phyloP scores from a whole-genome alignment of 2,113 vertebrate species.

The Mus pahari region DNA sequence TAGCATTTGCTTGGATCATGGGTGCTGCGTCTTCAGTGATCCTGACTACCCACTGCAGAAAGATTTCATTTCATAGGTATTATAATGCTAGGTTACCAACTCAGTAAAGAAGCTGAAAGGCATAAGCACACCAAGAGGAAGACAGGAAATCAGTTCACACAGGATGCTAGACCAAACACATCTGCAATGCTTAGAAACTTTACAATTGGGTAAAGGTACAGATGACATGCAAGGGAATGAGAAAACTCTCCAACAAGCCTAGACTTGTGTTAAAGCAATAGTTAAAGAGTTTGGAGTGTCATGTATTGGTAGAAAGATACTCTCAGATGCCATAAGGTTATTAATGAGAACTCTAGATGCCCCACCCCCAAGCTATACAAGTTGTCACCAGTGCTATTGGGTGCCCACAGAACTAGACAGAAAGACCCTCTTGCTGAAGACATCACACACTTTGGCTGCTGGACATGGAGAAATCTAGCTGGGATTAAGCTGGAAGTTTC shows the following conservation, averaged over 20 bases:
- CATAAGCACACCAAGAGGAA: neutral
- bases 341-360: neutral
- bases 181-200: neutral
- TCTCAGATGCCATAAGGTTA: neutral
- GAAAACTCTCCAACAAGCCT: neutral
- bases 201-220: neutral
- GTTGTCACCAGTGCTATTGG: neutral
- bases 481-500: neutral
- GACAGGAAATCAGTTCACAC: neutral
- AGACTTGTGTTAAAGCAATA: neutral
- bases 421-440: neutral
- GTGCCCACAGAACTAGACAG: neutral
- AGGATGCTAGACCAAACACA: neutral
- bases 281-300: too few relatives aligned
- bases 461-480: neutral
- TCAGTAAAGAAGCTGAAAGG: neutral
- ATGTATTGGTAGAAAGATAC: neutral
- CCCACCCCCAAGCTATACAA: neutral
- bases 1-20: neutral
- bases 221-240: neutral
- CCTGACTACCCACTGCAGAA: neutral
- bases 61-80: neutral
- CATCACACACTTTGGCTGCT: neutral
- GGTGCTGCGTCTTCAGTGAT: neutral
- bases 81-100: neutral